phyloP scores from a whole-genome alignment of 1,140 invertebrate genomes.

The Drosophila albomicans region DNA sequence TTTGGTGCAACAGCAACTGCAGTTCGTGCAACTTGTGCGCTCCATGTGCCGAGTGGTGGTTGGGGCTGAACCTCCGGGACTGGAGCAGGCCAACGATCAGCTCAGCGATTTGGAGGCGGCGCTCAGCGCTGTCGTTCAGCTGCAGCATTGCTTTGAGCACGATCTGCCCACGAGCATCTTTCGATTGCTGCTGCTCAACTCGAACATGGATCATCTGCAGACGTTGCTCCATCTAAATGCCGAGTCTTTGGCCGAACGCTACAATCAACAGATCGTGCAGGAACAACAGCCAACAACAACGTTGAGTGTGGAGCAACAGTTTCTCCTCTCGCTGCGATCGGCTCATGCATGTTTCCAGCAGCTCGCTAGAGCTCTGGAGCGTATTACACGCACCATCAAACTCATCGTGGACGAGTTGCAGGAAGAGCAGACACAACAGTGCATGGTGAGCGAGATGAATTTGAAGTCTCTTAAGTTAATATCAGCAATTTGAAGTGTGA shows the following conservation, averaged over 20 bases:
- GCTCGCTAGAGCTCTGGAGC: constrained; percentile 17
- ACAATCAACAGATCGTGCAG: background rate
- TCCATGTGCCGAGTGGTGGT: constrained; percentile 54
- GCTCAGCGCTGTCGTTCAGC: constrained; percentile 29
- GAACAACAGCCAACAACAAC: background rate
- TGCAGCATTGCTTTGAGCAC: constrained; percentile 55
- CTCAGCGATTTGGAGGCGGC: constrained; percentile 43
- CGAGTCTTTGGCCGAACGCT: constrained; percentile 22
- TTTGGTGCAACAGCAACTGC: constrained; percentile 61
- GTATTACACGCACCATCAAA: constrained; percentile 38
- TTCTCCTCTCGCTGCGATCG: constrained; percentile 46
- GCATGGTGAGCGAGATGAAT: constrained; percentile 42
- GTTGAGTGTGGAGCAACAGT: constrained; percentile 31
- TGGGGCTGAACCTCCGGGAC: background rate
- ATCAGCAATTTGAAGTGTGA: too few species aligned
- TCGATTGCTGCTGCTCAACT: constrained; percentile 41
- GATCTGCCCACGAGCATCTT: constrained; percentile 54
- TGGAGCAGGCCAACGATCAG: constrained; percentile 38
- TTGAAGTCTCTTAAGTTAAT: too few species aligned
- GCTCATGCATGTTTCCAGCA: constrained; percentile 50
- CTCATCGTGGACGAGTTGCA: constrained; percentile 48
- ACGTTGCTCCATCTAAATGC: constrained; percentile 31
- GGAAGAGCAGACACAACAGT: constrained; percentile 49
- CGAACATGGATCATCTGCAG: constrained; percentile 34
- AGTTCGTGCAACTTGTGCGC: constrained; percentile 60